These are phyloP conservation scores for Callipepla californica DNA, from an alignment of 2,113 vertebrate species.

Conservation along the genomic window DNA sequence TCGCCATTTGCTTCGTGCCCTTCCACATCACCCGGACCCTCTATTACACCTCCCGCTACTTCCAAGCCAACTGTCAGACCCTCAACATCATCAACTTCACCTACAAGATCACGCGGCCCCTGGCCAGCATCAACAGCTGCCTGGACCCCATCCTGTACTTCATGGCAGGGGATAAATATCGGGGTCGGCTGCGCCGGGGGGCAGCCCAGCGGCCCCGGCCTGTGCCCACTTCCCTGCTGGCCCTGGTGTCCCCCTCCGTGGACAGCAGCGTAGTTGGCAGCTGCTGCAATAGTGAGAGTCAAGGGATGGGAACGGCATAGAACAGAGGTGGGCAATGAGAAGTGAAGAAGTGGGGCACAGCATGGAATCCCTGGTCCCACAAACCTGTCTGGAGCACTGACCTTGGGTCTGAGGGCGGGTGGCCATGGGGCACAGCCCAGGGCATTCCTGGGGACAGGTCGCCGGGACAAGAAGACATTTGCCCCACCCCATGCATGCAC, in stretches of 20 bases:
- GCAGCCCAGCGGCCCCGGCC: slow-evolving; percentile 12
- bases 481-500: neutral
- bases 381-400: neutral
- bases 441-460: neutral
- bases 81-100: slow-evolving; percentile 90
- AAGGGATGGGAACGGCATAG: rapidly evolving
- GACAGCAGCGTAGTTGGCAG: neutral
- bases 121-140: slow-evolving; percentile 94
- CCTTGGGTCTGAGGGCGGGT: neutral
- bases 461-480: neutral
- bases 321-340: neutral
- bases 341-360: too few relatives aligned
- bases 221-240: neutral
- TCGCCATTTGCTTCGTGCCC: slow-evolving; percentile 91
- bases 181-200: slow-evolving; percentile 74
- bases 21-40: slow-evolving; percentile 93
- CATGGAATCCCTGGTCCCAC: neutral
- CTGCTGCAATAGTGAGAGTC: rapidly evolving
- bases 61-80: slow-evolving; percentile 79
- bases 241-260: neutral
- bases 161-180: slow-evolving; percentile 88
- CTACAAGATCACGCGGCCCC: slow-evolving; percentile 92
- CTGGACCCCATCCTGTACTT: slow-evolving; percentile 94
- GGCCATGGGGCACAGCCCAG: rapidly evolving
- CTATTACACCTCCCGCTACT: slow-evolving; percentile 87